Percentiles rank a stretch among this genome's conserved stretches.
Conservation (phyloP, 1,140 invertebrate genomes). For the Trachelipus rathkii region DNA sequence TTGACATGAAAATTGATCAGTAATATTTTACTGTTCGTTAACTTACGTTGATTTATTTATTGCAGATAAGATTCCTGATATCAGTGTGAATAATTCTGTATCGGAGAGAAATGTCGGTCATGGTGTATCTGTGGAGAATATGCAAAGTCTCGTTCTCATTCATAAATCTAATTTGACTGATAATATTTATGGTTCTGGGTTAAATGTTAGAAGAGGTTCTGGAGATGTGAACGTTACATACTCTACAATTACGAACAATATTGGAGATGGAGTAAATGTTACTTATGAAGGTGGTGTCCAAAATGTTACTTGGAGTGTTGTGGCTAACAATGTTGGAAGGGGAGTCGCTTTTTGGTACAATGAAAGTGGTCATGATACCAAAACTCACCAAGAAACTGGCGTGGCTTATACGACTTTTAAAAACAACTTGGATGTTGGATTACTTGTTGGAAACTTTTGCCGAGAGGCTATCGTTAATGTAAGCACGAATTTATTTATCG, state of each 20-base stretch:
- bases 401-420: slow-evolving; percentile 81
- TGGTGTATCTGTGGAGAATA: slow-evolving; percentile 79
- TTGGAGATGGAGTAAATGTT: slow-evolving; percentile 62
- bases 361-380: slow-evolving; percentile 59
- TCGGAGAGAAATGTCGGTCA: slow-evolving; percentile 87
- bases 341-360: slow-evolving; percentile 86
- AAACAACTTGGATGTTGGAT: slow-evolving; percentile 74
- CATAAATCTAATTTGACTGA: slow-evolving; percentile 75
- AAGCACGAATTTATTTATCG: slow-evolving; percentile 77
- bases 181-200: slow-evolving; percentile 80
- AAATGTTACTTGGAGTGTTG: slow-evolving; percentile 74
- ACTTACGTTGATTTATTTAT: slow-evolving; percentile 38
- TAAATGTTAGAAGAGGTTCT: slow-evolving; percentile 77
- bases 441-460: slow-evolving; percentile 65
- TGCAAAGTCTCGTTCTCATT: slow-evolving; percentile 73
- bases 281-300: slow-evolving; percentile 84
- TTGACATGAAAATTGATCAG: too few relatives aligned
- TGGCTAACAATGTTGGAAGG: slow-evolving; percentile 68
- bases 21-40: too few relatives aligned
- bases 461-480: slow-evolving; percentile 67
- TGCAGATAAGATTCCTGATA: slow-evolving; percentile 73
- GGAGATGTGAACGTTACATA: slow-evolving; percentile 90
- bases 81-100: slow-evolving; percentile 78
- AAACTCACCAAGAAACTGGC: slow-evolving; percentile 77
- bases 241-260: slow-evolving; percentile 82